Conservation (phyloP, 1,140 invertebrate species). For the Lepidurus arcticus region DNA sequence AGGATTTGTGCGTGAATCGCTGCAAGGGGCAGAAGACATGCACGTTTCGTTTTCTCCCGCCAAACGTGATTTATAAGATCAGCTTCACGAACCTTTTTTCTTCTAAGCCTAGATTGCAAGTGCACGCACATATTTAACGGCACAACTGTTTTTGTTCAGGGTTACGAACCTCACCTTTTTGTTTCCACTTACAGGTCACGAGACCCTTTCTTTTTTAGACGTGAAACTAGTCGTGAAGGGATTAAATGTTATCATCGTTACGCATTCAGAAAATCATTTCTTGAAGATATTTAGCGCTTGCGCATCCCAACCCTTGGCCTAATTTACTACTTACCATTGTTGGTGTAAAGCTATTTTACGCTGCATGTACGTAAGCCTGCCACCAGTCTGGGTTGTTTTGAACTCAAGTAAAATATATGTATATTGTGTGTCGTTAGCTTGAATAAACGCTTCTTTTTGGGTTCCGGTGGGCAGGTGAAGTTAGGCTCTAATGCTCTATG, state of each 20-base stretch:
- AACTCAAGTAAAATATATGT: too few relatives aligned
- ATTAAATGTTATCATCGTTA: neutral
- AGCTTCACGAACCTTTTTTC: neutral
- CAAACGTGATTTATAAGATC: slow-evolving; percentile 11
- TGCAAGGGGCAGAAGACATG: neutral
- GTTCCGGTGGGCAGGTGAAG: too few relatives aligned
- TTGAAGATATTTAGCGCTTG: neutral
- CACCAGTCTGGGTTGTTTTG: neutral
- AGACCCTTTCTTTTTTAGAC: neutral
- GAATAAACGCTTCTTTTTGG: too few relatives aligned
- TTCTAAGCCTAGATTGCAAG: neutral
- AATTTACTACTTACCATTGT: neutral
- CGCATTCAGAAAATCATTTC: neutral
- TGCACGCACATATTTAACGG: slow-evolving; percentile 5
- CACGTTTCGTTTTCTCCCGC: slow-evolving; percentile 6
- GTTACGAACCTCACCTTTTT: neutral
- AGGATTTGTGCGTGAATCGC: neutral
- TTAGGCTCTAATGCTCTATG: too few relatives aligned
- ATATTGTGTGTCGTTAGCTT: too few relatives aligned
- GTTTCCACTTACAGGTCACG: neutral
- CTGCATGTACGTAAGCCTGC: neutral
- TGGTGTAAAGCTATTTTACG: neutral
- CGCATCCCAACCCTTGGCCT: neutral
- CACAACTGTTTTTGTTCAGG: neutral
- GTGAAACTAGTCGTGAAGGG: neutral